These are phyloP conservation scores for Formicarius rufipectus DNA, from an alignment of 2,113 vertebrate species.

Conservation along the genomic window DNA sequence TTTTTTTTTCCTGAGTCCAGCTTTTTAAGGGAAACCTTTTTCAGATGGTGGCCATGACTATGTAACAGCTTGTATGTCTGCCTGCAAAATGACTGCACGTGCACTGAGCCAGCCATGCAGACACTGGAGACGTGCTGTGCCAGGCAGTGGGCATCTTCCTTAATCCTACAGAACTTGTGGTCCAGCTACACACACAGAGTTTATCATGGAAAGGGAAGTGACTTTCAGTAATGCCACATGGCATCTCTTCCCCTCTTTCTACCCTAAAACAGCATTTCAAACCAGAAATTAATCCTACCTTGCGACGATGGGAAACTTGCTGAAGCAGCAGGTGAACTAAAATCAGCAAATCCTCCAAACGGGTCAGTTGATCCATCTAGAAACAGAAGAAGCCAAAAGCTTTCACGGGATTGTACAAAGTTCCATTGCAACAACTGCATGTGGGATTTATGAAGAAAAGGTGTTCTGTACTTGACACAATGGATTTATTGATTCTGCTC, in stretches of 20 bases:
- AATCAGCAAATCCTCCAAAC: conserved; percentile 92
- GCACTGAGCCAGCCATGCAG: background rate
- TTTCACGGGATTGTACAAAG: background rate
- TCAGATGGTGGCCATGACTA: background rate
- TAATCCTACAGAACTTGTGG: background rate
- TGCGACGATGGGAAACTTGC: conserved; percentile 76
- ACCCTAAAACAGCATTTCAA: background rate
- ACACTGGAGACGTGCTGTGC: background rate
- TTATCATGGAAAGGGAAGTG: background rate
- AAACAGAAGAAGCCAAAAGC: conserved; percentile 37
- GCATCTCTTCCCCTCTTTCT: background rate
- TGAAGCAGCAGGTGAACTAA: conserved; percentile 83
- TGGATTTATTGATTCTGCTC: background rate
- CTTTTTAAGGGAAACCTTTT: background rate
- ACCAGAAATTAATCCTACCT: conserved; percentile 76
- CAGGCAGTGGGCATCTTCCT: background rate
- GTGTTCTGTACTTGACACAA: background rate
- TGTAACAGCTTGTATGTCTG: background rate
- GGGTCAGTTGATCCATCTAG: conserved; percentile 85
- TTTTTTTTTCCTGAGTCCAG: background rate
- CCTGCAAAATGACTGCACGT: background rate
- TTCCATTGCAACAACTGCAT: background rate
- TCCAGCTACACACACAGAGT: background rate
- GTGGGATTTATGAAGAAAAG: background rate
- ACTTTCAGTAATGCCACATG: background rate